Conservation (phyloP, 2,113 vertebrate genomes). For the Notiomystis cincta region DNA sequence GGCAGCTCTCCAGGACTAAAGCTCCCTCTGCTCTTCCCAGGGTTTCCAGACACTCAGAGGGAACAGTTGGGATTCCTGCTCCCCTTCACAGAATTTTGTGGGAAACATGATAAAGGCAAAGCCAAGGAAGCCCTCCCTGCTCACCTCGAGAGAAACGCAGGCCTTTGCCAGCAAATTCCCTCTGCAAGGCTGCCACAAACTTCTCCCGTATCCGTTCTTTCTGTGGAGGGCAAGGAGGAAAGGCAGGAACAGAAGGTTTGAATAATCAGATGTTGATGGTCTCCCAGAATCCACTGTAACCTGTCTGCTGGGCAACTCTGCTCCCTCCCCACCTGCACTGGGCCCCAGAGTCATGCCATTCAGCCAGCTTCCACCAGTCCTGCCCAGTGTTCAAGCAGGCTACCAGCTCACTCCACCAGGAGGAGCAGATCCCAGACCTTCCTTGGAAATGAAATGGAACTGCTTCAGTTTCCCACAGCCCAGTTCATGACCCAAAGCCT, state of each 20-base stretch:
- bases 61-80: not conserved
- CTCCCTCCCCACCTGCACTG: not conserved
- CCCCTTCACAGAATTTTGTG: not conserved
- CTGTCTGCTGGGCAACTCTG: not conserved
- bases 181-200: slow-evolving; percentile 91
- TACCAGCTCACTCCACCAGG: not conserved
- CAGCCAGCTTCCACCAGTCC: not conserved
- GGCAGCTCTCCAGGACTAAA: not conserved
- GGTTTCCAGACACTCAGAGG: not conserved
- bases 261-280: not conserved
- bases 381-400: not conserved
- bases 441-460: not conserved
- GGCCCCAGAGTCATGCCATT: not conserved
- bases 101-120: not conserved
- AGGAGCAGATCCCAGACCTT: not conserved
- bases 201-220: slow-evolving; percentile 94
- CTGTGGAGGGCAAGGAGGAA: slow-evolving; percentile 62
- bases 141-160: slow-evolving; percentile 91
- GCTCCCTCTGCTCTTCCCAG: not conserved
- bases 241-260: not conserved
- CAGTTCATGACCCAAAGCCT: not conserved
- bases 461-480: not conserved
- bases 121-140: not conserved
- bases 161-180: slow-evolving; percentile 94
- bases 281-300: not conserved